phyloP scores from a whole-genome alignment of 2,888 invertebrate species.

The Drosophila pseudotalamancana region DNA sequence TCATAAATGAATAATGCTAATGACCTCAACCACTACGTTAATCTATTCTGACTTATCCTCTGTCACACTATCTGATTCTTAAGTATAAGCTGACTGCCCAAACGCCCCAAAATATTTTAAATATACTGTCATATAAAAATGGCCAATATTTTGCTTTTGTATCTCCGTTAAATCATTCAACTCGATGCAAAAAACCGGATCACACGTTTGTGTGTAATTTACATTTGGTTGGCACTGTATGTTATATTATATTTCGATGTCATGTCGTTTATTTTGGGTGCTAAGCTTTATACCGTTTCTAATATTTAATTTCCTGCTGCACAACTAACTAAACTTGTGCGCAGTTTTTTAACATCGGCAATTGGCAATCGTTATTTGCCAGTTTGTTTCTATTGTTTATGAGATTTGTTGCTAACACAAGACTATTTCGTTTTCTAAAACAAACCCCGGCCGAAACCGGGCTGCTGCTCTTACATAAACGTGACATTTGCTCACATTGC shows the following conservation, averaged over 20 bases:
- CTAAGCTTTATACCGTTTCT: slow-evolving; percentile 30
- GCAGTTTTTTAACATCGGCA: slow-evolving; percentile 36
- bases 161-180: slow-evolving; percentile 42
- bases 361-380: slow-evolving; percentile 36
- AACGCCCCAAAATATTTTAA: not conserved
- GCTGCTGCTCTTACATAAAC: slow-evolving; percentile 52
- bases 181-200: slow-evolving; percentile 52
- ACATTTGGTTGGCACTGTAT: slow-evolving; percentile 54
- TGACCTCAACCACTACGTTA: not conserved
- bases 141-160: not conserved
- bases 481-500: slow-evolving; percentile 65
- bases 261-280: slow-evolving; percentile 54
- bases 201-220: slow-evolving; percentile 60
- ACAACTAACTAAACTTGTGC: slow-evolving; percentile 37
- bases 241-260: slow-evolving; percentile 46
- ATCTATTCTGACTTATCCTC: not conserved
- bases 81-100: not conserved
- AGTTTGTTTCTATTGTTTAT: slow-evolving; percentile 26
- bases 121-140: not conserved
- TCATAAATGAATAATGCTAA: not conserved
- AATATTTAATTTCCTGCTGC: slow-evolving; percentile 59
- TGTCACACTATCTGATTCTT: not conserved
- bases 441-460: slow-evolving; percentile 17
- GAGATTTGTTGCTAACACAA: slow-evolving; percentile 40
- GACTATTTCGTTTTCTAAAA: slow-evolving; percentile 27